Conservation (phyloP, 2,113 vertebrate genomes). For the Engystomops pustulosus region DNA sequence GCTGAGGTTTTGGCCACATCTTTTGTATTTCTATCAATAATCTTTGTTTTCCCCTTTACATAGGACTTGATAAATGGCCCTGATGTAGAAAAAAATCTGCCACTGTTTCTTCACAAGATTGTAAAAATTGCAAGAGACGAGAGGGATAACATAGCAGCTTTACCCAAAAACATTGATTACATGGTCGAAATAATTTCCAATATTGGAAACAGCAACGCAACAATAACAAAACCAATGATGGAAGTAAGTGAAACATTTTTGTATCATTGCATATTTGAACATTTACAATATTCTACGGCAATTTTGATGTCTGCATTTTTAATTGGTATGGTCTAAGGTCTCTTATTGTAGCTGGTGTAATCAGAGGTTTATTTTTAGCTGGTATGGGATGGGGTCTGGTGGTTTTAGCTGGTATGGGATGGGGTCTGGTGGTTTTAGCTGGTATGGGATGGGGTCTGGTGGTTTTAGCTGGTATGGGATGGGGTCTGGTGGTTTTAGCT, state of each 20-base stretch:
- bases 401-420: too few species aligned
- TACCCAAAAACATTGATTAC: background rate
- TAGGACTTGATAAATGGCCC: constrained; percentile 71
- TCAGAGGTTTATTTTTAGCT: too few species aligned
- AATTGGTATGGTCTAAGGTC: too few species aligned
- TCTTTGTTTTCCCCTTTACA: constrained; percentile 58
- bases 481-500: too few species aligned
- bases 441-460: too few species aligned
- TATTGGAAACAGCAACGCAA: background rate
- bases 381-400: too few species aligned
- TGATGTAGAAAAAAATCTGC: constrained; percentile 50
- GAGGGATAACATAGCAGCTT: background rate
- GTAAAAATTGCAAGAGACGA: background rate
- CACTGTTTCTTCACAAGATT: constrained; percentile 64
- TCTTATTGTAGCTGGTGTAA: too few species aligned
- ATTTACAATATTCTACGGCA: too few species aligned
- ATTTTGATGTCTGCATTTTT: too few species aligned
- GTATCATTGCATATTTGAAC: too few species aligned
- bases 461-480: too few species aligned
- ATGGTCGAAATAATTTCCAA: background rate
- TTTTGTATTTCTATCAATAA: background rate
- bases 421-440: too few species aligned
- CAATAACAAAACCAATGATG: background rate
- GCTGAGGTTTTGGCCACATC: background rate
- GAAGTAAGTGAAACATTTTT: background rate